These are phyloP conservation scores for Drosophila willistoni DNA, from an alignment of 1,140 invertebrate genomes.

Conservation along the genomic window DNA sequence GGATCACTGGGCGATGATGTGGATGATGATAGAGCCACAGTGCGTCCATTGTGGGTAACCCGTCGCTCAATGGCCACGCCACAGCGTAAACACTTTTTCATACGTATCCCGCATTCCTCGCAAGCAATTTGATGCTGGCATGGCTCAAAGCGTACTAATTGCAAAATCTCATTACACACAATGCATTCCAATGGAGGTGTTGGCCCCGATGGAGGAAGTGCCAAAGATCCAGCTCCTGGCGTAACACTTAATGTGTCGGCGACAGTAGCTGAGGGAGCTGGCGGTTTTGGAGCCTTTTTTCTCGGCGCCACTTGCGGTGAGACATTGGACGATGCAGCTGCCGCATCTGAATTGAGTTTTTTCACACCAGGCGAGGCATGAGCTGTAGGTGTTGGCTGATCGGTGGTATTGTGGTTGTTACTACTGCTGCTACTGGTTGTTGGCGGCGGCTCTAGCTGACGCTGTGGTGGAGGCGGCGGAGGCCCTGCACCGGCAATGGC, in stretches of 20 bases:
- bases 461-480: conserved; percentile 37
- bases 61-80: conserved; percentile 86
- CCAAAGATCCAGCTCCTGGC: conserved; percentile 39
- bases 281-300: conserved; percentile 79
- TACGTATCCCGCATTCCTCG: conserved; percentile 89
- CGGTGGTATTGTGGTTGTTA: conserved; percentile 15
- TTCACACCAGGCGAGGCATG: conserved; percentile 63
- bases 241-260: background rate
- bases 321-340: conserved; percentile 37
- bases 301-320: conserved; percentile 69
- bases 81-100: conserved; percentile 92
- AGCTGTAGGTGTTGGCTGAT: conserved; percentile 31
- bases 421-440: conserved; percentile 30
- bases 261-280: conserved; percentile 36
- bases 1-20: conserved; percentile 74
- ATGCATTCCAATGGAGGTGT: conserved; percentile 86
- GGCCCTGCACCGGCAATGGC: conserved; percentile 36
- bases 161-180: conserved; percentile 89
- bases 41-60: conserved; percentile 67
- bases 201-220: conserved; percentile 25
- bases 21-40: conserved; percentile 47
- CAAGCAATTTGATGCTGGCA: conserved; percentile 91
- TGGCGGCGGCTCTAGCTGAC: conserved; percentile 35
- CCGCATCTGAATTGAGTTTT: conserved; percentile 71
- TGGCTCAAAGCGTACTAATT: conserved; percentile 86